These are phyloP conservation scores for Chrysina gloriosa DNA, from an alignment of 2,888 invertebrate species.

Conservation along the genomic window DNA sequence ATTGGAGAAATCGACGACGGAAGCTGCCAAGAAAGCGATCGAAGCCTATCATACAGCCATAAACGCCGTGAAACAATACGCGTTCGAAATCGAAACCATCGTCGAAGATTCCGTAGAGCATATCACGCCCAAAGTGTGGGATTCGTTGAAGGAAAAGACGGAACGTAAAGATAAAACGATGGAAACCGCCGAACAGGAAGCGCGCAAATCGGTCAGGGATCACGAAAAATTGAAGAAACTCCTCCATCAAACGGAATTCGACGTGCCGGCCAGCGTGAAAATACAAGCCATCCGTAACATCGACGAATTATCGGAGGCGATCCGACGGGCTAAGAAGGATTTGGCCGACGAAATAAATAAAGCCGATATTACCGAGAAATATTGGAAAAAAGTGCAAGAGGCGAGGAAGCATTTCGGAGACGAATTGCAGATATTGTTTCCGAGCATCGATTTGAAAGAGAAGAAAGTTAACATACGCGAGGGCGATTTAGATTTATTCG, in stretches of 20 bases:
- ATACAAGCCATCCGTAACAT: constrained; percentile 69
- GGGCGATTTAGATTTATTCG: constrained; percentile 80
- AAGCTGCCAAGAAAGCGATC: constrained; percentile 73
- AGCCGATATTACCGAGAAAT: constrained; percentile 78
- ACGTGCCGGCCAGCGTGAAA: constrained; percentile 64
- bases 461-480: constrained; percentile 72
- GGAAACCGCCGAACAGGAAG: constrained; percentile 70
- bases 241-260: constrained; percentile 62
- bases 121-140: constrained; percentile 70
- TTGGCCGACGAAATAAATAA: constrained; percentile 70
- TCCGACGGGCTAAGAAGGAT: constrained; percentile 70
- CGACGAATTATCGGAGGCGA: constrained; percentile 68
- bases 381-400: constrained; percentile 82
- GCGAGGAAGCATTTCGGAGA: constrained; percentile 73
- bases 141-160: constrained; percentile 70
- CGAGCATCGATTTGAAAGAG: constrained; percentile 76
- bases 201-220: constrained; percentile 62
- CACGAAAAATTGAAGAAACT: constrained; percentile 63
- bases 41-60: constrained; percentile 76
- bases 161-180: constrained; percentile 69
- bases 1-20: constrained; percentile 69
- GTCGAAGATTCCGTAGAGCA: constrained; percentile 74
- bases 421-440: constrained; percentile 78
- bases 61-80: constrained; percentile 70
- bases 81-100: constrained; percentile 68